A percentile compares a stretch with the other conserved stretches of the same genome.
phyloP scores from a whole-genome alignment of 2,113 vertebrate species.

The Psittacus erithacus region DNA sequence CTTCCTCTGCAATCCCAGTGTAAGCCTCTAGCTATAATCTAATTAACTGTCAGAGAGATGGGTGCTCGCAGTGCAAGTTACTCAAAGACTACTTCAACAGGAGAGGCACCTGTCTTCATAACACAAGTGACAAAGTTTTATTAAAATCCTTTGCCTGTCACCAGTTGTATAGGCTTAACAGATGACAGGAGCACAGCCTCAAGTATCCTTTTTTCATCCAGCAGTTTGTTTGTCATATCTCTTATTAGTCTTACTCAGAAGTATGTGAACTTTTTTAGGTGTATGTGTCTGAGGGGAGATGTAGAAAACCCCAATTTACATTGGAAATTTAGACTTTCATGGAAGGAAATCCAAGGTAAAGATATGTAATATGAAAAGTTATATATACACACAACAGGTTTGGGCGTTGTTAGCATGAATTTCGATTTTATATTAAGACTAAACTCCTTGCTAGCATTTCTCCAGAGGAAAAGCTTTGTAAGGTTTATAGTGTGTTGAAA shows the following conservation, averaged over 20 bases:
- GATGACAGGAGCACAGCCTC: background rate
- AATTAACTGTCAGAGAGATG: background rate
- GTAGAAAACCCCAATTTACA: background rate
- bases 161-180: background rate
- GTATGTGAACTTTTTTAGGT: background rate
- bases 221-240: background rate
- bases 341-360: background rate
- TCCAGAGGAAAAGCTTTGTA: slow-evolving; percentile 1
- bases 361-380: background rate
- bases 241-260: background rate
- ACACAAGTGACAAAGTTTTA: background rate
- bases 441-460: background rate
- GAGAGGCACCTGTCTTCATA: background rate
- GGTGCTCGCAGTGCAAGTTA: background rate
- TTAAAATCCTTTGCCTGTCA: background rate
- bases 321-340: background rate
- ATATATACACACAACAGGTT: background rate
- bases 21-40: background rate
- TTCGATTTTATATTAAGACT: slow-evolving; percentile 24
- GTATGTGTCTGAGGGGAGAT: background rate
- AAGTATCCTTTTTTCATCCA: background rate
- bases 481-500: background rate
- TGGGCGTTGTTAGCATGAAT: background rate
- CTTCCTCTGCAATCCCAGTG: background rate
- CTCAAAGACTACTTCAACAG: background rate